Evolutionary conservation across 2,113 vertebrate genomes (phyloP), one percentile per base, ranked within the genome.

Genomic region (Poeciliopsis occidentalis): DNA sequence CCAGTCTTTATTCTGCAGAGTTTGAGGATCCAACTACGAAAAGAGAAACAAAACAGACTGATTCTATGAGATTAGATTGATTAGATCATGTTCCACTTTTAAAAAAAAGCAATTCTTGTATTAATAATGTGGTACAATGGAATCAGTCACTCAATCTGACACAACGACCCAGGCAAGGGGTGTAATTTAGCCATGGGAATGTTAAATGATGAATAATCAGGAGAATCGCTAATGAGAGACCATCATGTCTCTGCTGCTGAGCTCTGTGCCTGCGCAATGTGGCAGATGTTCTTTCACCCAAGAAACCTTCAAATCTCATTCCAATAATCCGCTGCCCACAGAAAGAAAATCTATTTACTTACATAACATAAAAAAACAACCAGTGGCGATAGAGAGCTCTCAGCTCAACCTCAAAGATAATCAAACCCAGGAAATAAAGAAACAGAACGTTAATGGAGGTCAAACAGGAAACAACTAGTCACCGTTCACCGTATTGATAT

Each of bases 1-100:
- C 98, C 98, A 99, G 19, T 99, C 98, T 92, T 98, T 97, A 69
- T 95, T 97, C 77, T 98, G 96, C 73, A 99, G 84, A 0, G 88
- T 89, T 85, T 99, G 97, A 0, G 97, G 95, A 73, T 99, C 98
- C 94, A 99, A 92, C 98, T 99, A 91, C 34, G 79, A 83, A 75
- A 39, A 54, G 1, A 34, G 2, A 51, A 62, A 17, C 12, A 64
- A 64, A 34, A 32, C 1, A 17, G 27, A 29, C 1, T 62, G 30
- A 62, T 54, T 24, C 15, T 15, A 17, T 44, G 41, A 24, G 17
- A 4, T 31, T 31, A 31, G 12, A 41, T 41, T 15, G 39, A 41
- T 41, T 41, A 41, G 13, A 15, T 41, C 3, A 41, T 41, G 39
- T 41, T 41, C 12, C 39, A 41, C 13, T 19, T 29, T 44, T 47